phyloP scores from a whole-genome alignment of 2,888 invertebrate species.

The Microplitis deprimator region DNA sequence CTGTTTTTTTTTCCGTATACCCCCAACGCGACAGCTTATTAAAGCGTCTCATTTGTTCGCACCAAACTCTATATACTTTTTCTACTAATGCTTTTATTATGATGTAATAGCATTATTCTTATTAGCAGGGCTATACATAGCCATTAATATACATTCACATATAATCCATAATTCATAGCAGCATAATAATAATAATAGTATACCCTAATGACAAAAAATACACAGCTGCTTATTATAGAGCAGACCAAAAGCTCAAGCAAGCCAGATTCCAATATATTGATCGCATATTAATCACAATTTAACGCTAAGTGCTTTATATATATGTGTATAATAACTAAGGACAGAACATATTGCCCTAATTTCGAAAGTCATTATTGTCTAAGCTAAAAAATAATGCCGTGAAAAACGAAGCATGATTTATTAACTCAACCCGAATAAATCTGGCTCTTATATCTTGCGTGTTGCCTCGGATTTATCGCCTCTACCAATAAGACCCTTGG shows the following conservation, averaged over 20 bases:
- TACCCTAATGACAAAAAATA: neutral
- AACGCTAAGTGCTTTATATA: slow-evolving; percentile 7
- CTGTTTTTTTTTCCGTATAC: neutral
- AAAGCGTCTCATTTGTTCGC: slow-evolving; percentile 22
- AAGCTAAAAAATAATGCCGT: slow-evolving; percentile 2
- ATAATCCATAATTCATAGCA: neutral
- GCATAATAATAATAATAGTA: neutral
- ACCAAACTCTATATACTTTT: neutral
- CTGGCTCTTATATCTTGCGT: slow-evolving; percentile 6
- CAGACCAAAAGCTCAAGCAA: neutral
- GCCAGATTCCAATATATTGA: slow-evolving; percentile 24
- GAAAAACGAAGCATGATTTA: slow-evolving; percentile 26
- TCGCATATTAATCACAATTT: slow-evolving; percentile 33
- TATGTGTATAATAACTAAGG: neutral
- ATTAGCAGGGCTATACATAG: neutral
- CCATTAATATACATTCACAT: too few species aligned
- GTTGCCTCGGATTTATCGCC: slow-evolving; percentile 1
- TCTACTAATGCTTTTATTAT: neutral
- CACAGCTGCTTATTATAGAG: neutral
- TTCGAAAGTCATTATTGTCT: slow-evolving; percentile 16
- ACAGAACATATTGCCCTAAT: slow-evolving; percentile 22
- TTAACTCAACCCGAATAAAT: slow-evolving; percentile 24
- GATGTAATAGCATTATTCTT: neutral
- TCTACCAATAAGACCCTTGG: slow-evolving; percentile 13
- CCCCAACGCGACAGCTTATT: slow-evolving; percentile 12